phyloP scores from a whole-genome alignment of 2,797 vertebrate genomes.

The Phrynocephalus forsythii region DNA sequence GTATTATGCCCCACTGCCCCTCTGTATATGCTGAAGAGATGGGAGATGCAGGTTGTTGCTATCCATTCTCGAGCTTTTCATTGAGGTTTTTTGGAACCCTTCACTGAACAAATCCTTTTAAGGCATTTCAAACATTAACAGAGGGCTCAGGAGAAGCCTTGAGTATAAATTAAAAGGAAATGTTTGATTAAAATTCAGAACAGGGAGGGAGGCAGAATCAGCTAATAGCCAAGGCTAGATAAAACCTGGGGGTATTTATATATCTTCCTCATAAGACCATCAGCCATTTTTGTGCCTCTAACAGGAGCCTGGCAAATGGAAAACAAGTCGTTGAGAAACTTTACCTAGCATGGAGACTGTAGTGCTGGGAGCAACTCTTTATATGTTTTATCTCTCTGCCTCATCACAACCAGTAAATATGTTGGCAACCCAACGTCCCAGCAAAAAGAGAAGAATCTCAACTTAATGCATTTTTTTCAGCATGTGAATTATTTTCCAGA shows the following conservation, averaged over 20 bases:
- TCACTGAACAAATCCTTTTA: constrained; percentile 38
- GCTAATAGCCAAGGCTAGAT: constrained; percentile 2
- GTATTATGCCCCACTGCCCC: neutral
- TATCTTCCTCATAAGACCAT: neutral
- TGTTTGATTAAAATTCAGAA: constrained; percentile 31
- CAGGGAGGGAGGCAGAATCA: constrained; percentile 31
- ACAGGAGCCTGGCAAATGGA: neutral
- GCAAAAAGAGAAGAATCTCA: constrained; percentile 41
- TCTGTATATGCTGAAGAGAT: neutral
- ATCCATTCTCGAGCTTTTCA: too few relatives aligned
- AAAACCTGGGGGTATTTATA: neutral
- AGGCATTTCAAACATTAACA: neutral
- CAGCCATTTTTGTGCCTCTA: neutral
- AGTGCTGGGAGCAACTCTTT: neutral
- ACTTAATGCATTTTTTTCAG: constrained; percentile 1
- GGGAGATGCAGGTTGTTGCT: neutral
- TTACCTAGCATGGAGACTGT: neutral
- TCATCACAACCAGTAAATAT: neutral
- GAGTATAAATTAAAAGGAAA: neutral
- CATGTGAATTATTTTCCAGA: constrained; percentile 49
- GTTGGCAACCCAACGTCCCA: constrained; percentile 33
- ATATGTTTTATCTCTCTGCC: neutral
- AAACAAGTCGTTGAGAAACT: neutral
- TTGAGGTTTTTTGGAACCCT: neutral
- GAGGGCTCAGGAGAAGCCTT: constrained; percentile 5